Evolutionary conservation across 1,140 invertebrate genomes (phyloP).

Genomic region (Drosophila ficusphila): DNA sequence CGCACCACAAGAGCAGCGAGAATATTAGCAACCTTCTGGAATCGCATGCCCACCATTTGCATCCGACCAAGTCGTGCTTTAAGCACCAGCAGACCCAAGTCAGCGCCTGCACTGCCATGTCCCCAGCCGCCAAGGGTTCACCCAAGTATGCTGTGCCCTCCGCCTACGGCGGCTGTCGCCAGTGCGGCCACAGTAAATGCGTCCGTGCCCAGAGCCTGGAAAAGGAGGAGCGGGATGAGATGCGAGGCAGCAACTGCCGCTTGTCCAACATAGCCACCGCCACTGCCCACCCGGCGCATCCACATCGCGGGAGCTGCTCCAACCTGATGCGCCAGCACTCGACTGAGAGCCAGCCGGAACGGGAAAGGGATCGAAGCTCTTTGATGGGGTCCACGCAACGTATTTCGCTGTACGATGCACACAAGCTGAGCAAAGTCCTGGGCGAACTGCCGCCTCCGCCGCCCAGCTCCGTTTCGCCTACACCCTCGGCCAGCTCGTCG

Average conservation of each 20-base stretch:
- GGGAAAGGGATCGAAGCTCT: conserved; percentile 46
- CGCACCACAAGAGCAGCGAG: conserved; percentile 81
- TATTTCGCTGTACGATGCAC: conserved; percentile 78
- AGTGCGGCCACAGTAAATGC: conserved; percentile 81
- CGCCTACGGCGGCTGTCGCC: conserved; percentile 61
- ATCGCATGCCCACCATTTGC: conserved; percentile 51
- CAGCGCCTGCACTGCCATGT: conserved; percentile 55
- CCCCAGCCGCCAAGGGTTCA: conserved; percentile 41
- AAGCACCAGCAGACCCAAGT: conserved; percentile 77
- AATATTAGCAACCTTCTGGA: conserved; percentile 67
- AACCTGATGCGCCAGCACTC: conserved; percentile 76
- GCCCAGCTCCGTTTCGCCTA: conserved; percentile 52
- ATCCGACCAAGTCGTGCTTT: conserved; percentile 82
- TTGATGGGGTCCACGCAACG: conserved; percentile 70
- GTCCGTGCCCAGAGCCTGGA: conserved; percentile 74
- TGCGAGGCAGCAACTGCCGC: conserved; percentile 57
- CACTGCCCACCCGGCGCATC: conserved; percentile 31
- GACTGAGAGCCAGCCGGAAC: conserved; percentile 66
- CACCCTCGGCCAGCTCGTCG: conserved; percentile 65
- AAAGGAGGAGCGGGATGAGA: conserved; percentile 56
- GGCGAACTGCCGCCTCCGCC: conserved; percentile 31
- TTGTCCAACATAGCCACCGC: conserved; percentile 14
- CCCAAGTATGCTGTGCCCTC: conserved; percentile 59
- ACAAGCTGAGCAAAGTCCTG: conserved; percentile 71
- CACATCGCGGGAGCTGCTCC: conserved; percentile 76